phyloP scores from a whole-genome alignment of 2,888 invertebrate genomes.

The Diogma glabrata region DNA sequence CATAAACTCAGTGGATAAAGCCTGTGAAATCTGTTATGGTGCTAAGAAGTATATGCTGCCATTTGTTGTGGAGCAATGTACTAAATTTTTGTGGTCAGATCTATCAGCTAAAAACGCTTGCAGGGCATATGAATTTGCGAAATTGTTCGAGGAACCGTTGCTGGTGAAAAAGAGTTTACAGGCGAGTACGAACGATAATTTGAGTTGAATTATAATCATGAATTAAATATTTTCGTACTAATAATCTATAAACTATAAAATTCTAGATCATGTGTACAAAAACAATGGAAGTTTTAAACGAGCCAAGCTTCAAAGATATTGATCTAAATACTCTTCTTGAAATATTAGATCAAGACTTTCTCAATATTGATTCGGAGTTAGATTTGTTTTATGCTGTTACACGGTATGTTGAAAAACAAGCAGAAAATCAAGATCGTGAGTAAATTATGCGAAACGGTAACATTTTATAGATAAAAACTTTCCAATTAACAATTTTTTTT shows the following conservation, averaged over 20 bases:
- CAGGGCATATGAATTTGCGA: slow-evolving; percentile 75
- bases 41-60: slow-evolving; percentile 84
- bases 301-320: slow-evolving; percentile 66
- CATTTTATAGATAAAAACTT: too few relatives aligned
- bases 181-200: slow-evolving; percentile 33
- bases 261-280: slow-evolving; percentile 61
- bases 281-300: slow-evolving; percentile 62
- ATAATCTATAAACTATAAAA: too few relatives aligned
- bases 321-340: slow-evolving; percentile 62
- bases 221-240: slow-evolving; percentile 4
- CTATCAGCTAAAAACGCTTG: slow-evolving; percentile 63
- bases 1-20: slow-evolving; percentile 71
- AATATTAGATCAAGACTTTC: slow-evolving; percentile 60
- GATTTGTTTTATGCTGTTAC: slow-evolving; percentile 64
- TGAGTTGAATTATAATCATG: too few relatives aligned
- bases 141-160: slow-evolving; percentile 69
- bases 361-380: slow-evolving; percentile 63
- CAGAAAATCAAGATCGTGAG: slow-evolving; percentile 13
- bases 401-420: slow-evolving; percentile 51
- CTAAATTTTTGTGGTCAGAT: slow-evolving; percentile 66
- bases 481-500: too few relatives aligned
- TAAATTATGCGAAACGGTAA: too few relatives aligned
- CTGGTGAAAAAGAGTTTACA: slow-evolving; percentile 71
- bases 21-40: slow-evolving; percentile 76
- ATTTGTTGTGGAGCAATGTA: slow-evolving; percentile 70